A percentile compares a stretch with the other conserved stretches of the same genome.
Conservation (phyloP, 1,140 invertebrate genomes). For the Hetaerina americana region DNA sequence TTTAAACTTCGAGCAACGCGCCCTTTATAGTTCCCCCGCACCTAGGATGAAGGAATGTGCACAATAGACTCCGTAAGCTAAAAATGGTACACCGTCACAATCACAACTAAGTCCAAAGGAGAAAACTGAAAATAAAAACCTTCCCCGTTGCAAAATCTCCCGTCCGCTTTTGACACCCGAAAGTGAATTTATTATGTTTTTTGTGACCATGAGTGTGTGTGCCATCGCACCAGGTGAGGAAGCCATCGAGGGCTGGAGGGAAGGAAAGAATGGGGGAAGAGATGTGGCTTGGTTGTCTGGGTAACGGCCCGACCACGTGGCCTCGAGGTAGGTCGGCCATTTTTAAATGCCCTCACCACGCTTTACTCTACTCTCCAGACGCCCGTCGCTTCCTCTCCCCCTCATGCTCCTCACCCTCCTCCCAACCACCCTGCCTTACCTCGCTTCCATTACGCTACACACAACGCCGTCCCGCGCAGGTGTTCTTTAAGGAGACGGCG, state of each 20-base stretch:
- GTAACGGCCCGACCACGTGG: background rate
- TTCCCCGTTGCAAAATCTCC: background rate
- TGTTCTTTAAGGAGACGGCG: slow-evolving; percentile 1
- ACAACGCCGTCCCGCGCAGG: background rate
- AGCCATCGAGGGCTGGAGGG: background rate
- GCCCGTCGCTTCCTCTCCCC: background rate
- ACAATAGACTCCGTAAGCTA: no score
- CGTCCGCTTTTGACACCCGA: background rate
- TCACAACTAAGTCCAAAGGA: no score
- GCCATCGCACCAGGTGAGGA: background rate
- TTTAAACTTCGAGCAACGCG: no score
- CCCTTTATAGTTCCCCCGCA: no score
- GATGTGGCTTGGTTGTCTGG: no score
- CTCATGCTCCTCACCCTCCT: background rate
- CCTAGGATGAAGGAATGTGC: no score
- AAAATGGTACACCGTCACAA: no score
- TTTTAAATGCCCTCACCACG: slow-evolving; percentile 8
- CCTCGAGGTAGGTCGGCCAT: slow-evolving; percentile 6
- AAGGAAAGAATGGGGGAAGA: background rate
- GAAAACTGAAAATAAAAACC: background rate
- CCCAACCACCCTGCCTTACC: background rate
- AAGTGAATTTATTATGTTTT: background rate
- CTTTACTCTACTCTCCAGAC: slow-evolving; percentile 2
- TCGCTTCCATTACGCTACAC: background rate
- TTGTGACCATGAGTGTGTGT: no score